Evolutionary conservation across 2,888 invertebrate species (phyloP).

Genomic region (Myopa testacea): DNA sequence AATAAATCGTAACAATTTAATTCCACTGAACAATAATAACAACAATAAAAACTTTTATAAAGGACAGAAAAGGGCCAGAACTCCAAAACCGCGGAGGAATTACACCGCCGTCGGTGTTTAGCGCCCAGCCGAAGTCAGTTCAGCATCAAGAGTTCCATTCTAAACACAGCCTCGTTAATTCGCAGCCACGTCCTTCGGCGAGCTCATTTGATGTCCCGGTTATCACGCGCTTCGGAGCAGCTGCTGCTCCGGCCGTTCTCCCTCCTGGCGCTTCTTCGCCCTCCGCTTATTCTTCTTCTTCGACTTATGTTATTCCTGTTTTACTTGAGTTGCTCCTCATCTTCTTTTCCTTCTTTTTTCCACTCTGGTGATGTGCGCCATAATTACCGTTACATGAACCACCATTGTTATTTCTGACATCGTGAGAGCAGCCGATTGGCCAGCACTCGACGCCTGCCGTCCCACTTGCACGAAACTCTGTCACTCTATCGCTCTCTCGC

Average conservation of each 20-base stretch:
- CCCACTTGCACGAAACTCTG: background rate
- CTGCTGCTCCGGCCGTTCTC: background rate
- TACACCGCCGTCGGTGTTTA: too few relatives aligned
- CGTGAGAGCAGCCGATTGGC: constrained; percentile 55
- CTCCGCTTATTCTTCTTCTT: background rate
- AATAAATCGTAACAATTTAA: too few relatives aligned
- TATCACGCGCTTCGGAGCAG: constrained; percentile 12
- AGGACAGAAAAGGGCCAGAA: too few relatives aligned
- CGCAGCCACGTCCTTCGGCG: background rate
- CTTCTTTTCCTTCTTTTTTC: background rate
- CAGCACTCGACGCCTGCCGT: constrained; percentile 42
- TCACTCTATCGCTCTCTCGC: constrained; percentile 13
- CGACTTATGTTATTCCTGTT: background rate
- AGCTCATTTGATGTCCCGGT: constrained; percentile 25
- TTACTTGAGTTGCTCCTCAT: background rate
- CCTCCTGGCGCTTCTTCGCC: too few relatives aligned
- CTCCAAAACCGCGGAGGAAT: too few relatives aligned
- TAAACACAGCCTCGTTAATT: constrained; percentile 65
- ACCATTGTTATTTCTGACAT: constrained; percentile 64
- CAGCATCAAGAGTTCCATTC: constrained; percentile 46
- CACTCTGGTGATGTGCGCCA: constrained; percentile 63
- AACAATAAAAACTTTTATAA: too few relatives aligned
- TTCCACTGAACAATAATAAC: too few relatives aligned
- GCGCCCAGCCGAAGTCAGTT: too few relatives aligned
- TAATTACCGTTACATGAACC: constrained; percentile 66